These are phyloP conservation scores for Epinephelus fuscoguttatus DNA, from an alignment of 2,113 vertebrate species.

Conservation along the genomic window DNA sequence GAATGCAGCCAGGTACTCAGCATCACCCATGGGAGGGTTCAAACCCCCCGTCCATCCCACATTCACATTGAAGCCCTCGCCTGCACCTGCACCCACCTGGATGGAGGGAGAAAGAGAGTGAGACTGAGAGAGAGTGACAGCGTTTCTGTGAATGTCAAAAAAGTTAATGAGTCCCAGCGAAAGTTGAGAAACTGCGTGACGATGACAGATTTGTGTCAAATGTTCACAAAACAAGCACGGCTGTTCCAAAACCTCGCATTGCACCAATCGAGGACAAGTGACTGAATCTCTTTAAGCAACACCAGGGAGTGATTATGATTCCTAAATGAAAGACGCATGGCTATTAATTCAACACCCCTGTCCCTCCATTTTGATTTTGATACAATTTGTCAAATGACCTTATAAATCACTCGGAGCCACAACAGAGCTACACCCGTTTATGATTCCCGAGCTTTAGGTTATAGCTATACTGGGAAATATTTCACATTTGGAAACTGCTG, in stretches of 20 bases:
- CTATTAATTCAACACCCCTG: constrained; percentile 75
- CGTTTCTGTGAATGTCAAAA: constrained; percentile 15
- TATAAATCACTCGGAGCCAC: constrained; percentile 73
- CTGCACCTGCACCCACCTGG: constrained; percentile 90
- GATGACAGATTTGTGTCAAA: constrained; percentile 68
- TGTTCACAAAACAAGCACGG: constrained; percentile 53
- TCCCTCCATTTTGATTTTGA: constrained; percentile 73
- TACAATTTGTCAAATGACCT: constrained; percentile 72
- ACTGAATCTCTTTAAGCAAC: constrained; percentile 59
- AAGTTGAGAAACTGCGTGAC: constrained; percentile 51
- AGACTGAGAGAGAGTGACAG: not conserved
- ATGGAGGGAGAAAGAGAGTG: not conserved
- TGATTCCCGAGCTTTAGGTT: constrained; percentile 43
- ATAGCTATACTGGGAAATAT: constrained; percentile 45
- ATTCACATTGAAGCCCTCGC: constrained; percentile 94
- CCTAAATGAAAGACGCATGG: constrained; percentile 75
- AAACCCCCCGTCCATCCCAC: constrained; percentile 93
- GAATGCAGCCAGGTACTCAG: constrained; percentile 96
- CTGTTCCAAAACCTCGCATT: constrained; percentile 65
- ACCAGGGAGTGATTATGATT: constrained; percentile 78
- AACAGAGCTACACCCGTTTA: constrained; percentile 65
- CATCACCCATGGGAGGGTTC: constrained; percentile 93
- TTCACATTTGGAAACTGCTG: constrained; percentile 46
- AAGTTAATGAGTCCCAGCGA: constrained; percentile 49
- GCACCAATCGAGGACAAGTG: constrained; percentile 50